phyloP scores from a whole-genome alignment of 2,888 invertebrate genomes.

The Perizoma affinitatum region DNA sequence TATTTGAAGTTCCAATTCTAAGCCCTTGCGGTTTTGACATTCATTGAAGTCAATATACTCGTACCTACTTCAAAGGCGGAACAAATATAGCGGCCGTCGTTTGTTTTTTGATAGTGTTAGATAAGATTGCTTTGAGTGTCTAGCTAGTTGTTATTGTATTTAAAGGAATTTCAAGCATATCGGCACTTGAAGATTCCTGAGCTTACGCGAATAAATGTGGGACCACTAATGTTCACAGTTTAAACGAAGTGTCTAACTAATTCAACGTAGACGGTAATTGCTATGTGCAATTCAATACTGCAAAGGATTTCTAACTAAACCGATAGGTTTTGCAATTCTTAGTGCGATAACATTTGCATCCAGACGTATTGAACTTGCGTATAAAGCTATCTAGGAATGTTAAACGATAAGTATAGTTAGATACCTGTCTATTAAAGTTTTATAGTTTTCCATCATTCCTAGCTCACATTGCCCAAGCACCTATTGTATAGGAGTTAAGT shows the following conservation, averaged over 20 bases:
- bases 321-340: slow-evolving; percentile 24
- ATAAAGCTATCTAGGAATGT: slow-evolving; percentile 8
- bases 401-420: background rate
- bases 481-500: slow-evolving; percentile 33
- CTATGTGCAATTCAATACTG: slow-evolving; percentile 20
- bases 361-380: slow-evolving; percentile 13
- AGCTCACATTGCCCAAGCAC: slow-evolving; percentile 31
- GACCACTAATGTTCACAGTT: slow-evolving; percentile 13
- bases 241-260: slow-evolving; percentile 19
- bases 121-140: slow-evolving; percentile 30
- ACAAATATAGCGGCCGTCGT: slow-evolving; percentile 25
- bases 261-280: slow-evolving; percentile 20
- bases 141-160: slow-evolving; percentile 19
- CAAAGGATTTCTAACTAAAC: slow-evolving; percentile 21
- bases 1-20: slow-evolving; percentile 12
- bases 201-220: slow-evolving; percentile 5
- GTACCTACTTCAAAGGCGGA: slow-evolving; percentile 13
- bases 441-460: slow-evolving; percentile 30
- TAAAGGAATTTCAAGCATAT: slow-evolving; percentile 17
- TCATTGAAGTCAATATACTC: slow-evolving; percentile 25
- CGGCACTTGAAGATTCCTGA: slow-evolving; percentile 10
- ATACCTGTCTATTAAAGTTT: slow-evolving; percentile 22
- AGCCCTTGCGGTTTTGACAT: slow-evolving; percentile 18
- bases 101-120: slow-evolving; percentile 26
- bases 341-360: slow-evolving; percentile 23